Percentiles rank a stretch among this genome's conserved stretches.
These are phyloP conservation scores for Tipula unca DNA, from an alignment of 2,888 invertebrate species.

Conservation along the genomic window DNA sequence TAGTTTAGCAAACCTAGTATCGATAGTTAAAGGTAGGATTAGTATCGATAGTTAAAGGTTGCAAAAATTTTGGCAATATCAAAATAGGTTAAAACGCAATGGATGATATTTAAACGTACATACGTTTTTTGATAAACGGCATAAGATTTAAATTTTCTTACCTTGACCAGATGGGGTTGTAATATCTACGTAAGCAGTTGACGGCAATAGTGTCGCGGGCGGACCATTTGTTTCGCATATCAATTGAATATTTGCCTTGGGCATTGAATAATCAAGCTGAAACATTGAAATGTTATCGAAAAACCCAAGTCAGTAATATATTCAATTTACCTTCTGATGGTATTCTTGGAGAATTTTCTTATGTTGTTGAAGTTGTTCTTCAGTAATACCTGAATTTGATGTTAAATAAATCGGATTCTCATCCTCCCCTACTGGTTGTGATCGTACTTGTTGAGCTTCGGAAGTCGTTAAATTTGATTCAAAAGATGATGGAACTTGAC, in stretches of 20 bases:
- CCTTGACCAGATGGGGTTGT: conserved; percentile 28
- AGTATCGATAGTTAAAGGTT: too few species aligned
- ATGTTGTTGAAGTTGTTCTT: conserved; percentile 30
- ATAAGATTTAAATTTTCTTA: conserved; percentile 21
- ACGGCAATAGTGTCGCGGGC: conserved; percentile 26
- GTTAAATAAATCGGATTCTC: conserved; percentile 27
- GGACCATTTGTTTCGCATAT: conserved; percentile 26
- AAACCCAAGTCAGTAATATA: neutral
- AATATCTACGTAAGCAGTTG: conserved; percentile 28
- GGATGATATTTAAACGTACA: too few species aligned
- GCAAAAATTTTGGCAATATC: too few species aligned
- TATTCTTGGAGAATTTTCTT: conserved; percentile 34
- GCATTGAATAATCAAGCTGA: conserved; percentile 28
- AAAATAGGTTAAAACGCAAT: too few species aligned
- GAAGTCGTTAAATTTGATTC: conserved; percentile 33
- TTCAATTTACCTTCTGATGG: conserved; percentile 24
- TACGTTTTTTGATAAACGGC: too few species aligned
- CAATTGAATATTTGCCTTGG: conserved; percentile 30
- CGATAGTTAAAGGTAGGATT: too few species aligned
- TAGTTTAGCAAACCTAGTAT: too few species aligned
- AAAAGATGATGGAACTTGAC: conserved; percentile 35
- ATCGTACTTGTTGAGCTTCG: conserved; percentile 38
- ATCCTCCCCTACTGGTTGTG: conserved; percentile 43
- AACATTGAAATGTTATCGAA: neutral
- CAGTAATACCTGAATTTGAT: neutral